Base-by-base conservation (phyloP, 2,888 invertebrate genomes). In the Cecidostiba fungosa region DNA sequence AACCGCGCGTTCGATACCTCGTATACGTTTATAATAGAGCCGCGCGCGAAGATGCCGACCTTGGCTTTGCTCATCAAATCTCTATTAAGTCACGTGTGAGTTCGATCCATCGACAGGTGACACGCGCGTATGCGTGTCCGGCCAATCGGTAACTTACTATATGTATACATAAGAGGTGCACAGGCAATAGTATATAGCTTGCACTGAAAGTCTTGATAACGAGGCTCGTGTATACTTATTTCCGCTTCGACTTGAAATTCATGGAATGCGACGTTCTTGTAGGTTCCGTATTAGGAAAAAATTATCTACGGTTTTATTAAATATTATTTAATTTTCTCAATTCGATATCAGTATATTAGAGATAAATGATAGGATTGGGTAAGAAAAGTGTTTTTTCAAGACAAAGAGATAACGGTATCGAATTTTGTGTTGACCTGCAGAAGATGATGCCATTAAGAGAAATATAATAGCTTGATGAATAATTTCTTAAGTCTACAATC, bases 21-120 rank as follows among this genome's bases (percentile, higher is more conserved):
- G 86, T 86, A 26, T n/a, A 29, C 80, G 26, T 26, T 26, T n/a
- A n/a, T 26, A 62, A 62, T 62, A 62, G 26, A 62, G 62, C n/a
- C n/a, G 10, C 72, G 72, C 43, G 10, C 43, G 72, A 88, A 89
- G 88, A 89, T 87, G 88, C 88, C 82, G 89, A 85, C 92, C 92
- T 92, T 92, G 92, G 89, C 88, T 89, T 90, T 90, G 89, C 87
- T 89, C 89, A 88, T 86, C 87, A 85, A 89, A 89, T 90, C 90
- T 89, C 89, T 90, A 87, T 77, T 70, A 70, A 90, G 86, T 89
- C 89, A 82, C 80, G 81, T 77, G 77, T 77, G 77, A 72, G 74
- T 79, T 83, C 36, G 79, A 78, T 84, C 66, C n/a, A 62, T 1
- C 50, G 72, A 77, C 62, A 82, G 74, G 78, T 82, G 82, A 85